Evolutionary conservation across 2,888 invertebrate species (phyloP).

Genomic region (Oxystoma pomonae): DNA sequence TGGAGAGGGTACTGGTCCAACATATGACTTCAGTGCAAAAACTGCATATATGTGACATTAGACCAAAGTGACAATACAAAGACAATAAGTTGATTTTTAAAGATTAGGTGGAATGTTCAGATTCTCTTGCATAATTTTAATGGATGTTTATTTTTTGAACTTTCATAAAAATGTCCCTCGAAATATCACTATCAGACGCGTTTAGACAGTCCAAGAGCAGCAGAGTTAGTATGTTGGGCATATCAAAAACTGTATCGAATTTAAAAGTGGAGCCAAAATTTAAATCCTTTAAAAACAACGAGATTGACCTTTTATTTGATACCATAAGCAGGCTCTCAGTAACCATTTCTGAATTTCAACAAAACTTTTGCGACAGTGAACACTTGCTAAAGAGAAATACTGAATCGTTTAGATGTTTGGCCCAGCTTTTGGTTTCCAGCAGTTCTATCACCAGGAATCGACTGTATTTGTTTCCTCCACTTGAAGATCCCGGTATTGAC

Average conservation of each 20-base stretch:
- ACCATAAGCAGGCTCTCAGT: background rate
- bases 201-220: no score
- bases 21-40: no score
- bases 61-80: no score
- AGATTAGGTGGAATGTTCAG: no score
- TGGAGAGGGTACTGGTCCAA: no score
- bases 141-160: no score
- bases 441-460: conserved; percentile 50
- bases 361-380: conserved; percentile 22
- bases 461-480: conserved; percentile 48
- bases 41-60: no score
- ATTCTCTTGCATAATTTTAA: no score
- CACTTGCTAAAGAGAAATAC: conserved; percentile 38
- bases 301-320: background rate
- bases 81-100: no score
- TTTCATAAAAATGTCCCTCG: no score
- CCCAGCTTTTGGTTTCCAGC: conserved; percentile 44
- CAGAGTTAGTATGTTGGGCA: no score
- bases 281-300: background rate
- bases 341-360: background rate
- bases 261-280: background rate
- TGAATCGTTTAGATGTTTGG: conserved; percentile 42
- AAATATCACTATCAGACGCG: no score
- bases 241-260: background rate
- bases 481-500: conserved; percentile 45